Percentiles rank a stretch among this genome's conserved stretches.
Evolutionary conservation across 2,888 invertebrate genomes (phyloP).

Genomic region (Morpho achilles): DNA sequence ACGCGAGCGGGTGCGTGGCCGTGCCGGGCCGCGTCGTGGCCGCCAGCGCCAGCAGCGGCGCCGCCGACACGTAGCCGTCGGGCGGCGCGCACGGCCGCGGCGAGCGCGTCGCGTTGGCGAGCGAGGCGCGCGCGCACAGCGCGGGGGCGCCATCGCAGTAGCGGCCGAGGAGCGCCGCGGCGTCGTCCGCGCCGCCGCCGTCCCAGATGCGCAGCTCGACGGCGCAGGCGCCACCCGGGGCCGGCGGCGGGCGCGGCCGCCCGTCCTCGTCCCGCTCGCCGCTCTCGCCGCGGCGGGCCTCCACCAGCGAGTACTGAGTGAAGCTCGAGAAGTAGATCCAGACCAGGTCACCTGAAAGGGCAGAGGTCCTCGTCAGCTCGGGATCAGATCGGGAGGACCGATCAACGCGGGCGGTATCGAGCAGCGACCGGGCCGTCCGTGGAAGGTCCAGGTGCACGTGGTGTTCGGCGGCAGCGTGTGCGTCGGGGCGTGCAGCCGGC

Average conservation of each 20-base stretch:
- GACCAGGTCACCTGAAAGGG: conserved; percentile 82
- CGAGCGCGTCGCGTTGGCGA: conserved; percentile 84
- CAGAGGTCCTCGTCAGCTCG: background rate
- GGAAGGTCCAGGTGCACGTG: conserved; percentile 91
- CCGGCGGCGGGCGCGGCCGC: conserved; percentile 13
- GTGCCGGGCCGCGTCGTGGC: conserved; percentile 83
- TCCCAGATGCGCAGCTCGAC: conserved; percentile 88
- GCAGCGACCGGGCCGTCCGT: conserved; percentile 81
- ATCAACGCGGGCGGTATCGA: background rate
- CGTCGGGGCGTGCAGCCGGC: conserved; percentile 86
- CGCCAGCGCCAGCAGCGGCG: conserved; percentile 54
- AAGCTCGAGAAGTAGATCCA: conserved; percentile 94
- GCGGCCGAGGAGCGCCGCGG: conserved; percentile 79
- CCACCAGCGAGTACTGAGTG: conserved; percentile 86
- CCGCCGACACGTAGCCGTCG: conserved; percentile 86
- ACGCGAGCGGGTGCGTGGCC: conserved; percentile 87
- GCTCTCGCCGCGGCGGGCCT: conserved; percentile 69
- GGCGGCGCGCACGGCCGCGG: conserved; percentile 88
- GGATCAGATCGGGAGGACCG: background rate
- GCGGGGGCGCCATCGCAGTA: conserved; percentile 88
- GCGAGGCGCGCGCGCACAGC: conserved; percentile 89
- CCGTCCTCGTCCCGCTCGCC: conserved; percentile 69
- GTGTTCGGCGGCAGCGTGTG: conserved; percentile 92
- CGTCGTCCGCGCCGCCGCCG: conserved; percentile 80
- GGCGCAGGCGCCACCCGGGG: conserved; percentile 68